Percentiles rank a stretch among this genome's conserved stretches.
Evolutionary conservation across 1,140 invertebrate species (phyloP).

Genomic region (Pantala flavescens): DNA sequence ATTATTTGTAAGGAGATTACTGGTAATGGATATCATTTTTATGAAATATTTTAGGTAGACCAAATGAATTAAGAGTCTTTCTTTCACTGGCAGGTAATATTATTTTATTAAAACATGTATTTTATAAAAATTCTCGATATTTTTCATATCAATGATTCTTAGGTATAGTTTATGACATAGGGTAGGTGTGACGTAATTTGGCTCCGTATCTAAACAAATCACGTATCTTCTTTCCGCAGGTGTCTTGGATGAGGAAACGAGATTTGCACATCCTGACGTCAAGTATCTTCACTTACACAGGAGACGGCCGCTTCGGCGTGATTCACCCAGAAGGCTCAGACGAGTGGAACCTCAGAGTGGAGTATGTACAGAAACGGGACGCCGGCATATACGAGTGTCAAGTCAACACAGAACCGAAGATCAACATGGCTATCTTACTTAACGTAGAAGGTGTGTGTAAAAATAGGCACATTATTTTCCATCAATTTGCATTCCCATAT

Average conservation of each 20-base stretch:
- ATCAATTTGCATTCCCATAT: neutral
- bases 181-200: no score
- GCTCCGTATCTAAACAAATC: no score
- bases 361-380: constrained; percentile 74
- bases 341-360: constrained; percentile 83
- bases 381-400: constrained; percentile 80
- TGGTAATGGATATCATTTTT: no score
- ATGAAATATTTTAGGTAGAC: no score
- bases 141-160: no score
- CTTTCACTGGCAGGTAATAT: no score
- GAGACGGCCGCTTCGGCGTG: constrained; percentile 73
- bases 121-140: no score
- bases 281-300: constrained; percentile 75
- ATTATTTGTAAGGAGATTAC: no score
- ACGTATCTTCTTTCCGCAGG: constrained; percentile 40
- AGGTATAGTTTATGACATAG: no score
- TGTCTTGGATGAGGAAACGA: constrained; percentile 84
- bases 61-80: no score
- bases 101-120: no score
- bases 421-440: constrained; percentile 64
- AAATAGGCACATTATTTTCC: constrained; percentile 27
- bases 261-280: constrained; percentile 83
- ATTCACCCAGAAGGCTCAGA: constrained; percentile 74
- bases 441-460: constrained; percentile 61
- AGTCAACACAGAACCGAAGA: constrained; percentile 67